Percentiles rank a stretch among this genome's conserved stretches.
Evolutionary conservation across 2,888 invertebrate genomes (phyloP).

Genomic region (Agapostemon virescens): DNA sequence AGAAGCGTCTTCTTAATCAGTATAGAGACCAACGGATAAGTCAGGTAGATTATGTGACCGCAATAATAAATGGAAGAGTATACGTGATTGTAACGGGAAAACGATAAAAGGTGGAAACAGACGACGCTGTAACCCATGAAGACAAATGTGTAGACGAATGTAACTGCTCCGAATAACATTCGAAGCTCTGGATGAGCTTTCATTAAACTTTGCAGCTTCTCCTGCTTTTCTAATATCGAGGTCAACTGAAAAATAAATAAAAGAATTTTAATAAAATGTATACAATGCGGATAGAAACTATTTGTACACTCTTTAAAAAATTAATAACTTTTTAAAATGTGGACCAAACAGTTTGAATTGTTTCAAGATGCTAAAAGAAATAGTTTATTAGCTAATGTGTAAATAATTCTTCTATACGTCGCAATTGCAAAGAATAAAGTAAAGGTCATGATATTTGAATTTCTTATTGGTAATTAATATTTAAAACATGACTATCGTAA

Average conservation of each 20-base stretch:
- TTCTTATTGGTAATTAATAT: too few relatives aligned
- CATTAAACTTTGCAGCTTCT: conserved; percentile 81
- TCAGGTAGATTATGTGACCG: conserved; percentile 85
- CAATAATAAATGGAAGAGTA: conserved; percentile 86
- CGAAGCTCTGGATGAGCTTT: conserved; percentile 77
- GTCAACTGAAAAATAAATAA: conserved; percentile 81
- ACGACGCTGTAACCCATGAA: conserved; percentile 92
- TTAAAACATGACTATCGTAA: too few relatives aligned
- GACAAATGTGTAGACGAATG: conserved; percentile 88
- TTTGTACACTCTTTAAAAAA: too few relatives aligned
- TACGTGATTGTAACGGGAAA: conserved; percentile 85
- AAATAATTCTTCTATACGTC: too few relatives aligned
- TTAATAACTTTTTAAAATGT: too few relatives aligned
- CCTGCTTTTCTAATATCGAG: conserved; percentile 82
- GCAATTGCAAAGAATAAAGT: too few relatives aligned
- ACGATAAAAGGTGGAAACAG: conserved; percentile 88
- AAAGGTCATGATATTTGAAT: too few relatives aligned
- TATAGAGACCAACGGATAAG: conserved; percentile 84
- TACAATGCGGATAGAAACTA: too few relatives aligned
- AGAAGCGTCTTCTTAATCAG: conserved; percentile 47
- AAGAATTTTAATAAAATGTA: not conserved
- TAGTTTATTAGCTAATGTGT: too few relatives aligned
- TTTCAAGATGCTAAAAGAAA: too few relatives aligned
- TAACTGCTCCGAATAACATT: conserved; percentile 82
- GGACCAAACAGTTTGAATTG: too few relatives aligned